Conservation (phyloP, 2,888 invertebrate genomes). For the Monopis laevigella region DNA sequence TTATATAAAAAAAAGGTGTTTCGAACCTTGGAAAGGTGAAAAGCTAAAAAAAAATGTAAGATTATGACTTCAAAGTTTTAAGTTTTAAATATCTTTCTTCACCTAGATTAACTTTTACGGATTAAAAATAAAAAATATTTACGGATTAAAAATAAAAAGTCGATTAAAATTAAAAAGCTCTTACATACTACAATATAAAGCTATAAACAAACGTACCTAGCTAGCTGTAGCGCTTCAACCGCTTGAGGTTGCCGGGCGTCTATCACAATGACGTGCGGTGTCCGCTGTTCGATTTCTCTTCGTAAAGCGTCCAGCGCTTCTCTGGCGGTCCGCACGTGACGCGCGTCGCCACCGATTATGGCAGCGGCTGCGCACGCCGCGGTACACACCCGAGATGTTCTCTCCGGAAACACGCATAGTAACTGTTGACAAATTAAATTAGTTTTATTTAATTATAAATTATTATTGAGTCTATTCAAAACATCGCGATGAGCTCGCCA, state of each 20-base stretch:
- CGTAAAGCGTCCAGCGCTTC: conserved; percentile 63
- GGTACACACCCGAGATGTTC: conserved; percentile 74
- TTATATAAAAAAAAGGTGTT: no score
- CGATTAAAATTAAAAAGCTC: neutral
- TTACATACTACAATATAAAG: neutral
- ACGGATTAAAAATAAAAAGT: no score
- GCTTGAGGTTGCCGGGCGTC: conserved; percentile 64
- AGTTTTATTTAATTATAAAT: no score
- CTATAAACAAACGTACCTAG: conserved; percentile 61
- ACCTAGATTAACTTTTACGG: no score
- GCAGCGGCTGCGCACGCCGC: conserved; percentile 69
- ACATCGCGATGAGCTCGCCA: no score
- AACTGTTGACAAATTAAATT: conserved; percentile 70
- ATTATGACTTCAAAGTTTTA: no score
- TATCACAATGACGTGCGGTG: conserved; percentile 72
- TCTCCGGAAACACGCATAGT: conserved; percentile 75
- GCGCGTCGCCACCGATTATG: conserved; percentile 69
- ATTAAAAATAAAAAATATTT: no score
- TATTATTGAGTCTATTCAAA: no score
- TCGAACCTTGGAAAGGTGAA: no score
- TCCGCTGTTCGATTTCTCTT: conserved; percentile 59
- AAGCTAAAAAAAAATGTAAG: no score
- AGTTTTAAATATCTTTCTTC: no score
- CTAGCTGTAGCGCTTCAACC: conserved; percentile 71
- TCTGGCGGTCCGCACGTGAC: conserved; percentile 60